These are phyloP conservation scores for Mythimna vitellina DNA, from an alignment of 2,888 invertebrate species.

Conservation along the genomic window DNA sequence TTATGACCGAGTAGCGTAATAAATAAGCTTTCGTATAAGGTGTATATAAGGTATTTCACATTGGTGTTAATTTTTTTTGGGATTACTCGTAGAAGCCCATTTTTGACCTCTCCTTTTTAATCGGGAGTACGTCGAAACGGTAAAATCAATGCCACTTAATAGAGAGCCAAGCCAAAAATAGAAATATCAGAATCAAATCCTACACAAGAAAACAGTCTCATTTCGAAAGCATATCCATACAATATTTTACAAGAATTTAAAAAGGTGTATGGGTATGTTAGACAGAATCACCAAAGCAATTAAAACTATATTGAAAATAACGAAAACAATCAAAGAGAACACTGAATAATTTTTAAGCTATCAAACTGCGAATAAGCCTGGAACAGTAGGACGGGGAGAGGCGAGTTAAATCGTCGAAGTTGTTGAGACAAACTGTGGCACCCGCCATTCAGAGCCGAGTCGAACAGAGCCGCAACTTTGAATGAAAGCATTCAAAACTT, in stretches of 20 bases:
- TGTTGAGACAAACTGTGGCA: constrained; percentile 78
- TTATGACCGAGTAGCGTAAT: too few relatives aligned
- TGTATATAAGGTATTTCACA: too few relatives aligned
- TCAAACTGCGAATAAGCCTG: constrained; percentile 65
- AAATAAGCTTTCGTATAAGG: too few relatives aligned
- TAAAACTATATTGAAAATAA: constrained; percentile 56
- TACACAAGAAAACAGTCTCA: neutral
- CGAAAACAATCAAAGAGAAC: constrained; percentile 47
- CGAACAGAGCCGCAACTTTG: constrained; percentile 78
- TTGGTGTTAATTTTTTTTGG: too few relatives aligned
- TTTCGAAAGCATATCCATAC: neutral
- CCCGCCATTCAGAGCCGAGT: constrained; percentile 78
- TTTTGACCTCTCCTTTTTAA: too few relatives aligned
- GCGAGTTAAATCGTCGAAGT: constrained; percentile 83
- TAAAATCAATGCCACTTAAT: too few relatives aligned
- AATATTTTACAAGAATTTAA: constrained; percentile 22
- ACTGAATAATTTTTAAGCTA: constrained; percentile 57
- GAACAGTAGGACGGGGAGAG: constrained; percentile 70
- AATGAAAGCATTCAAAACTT: constrained; percentile 85
- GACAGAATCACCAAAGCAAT: constrained; percentile 48
- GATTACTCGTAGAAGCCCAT: too few relatives aligned
- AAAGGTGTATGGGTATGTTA: too few relatives aligned
- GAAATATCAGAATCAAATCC: neutral
- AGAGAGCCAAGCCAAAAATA: neutral
- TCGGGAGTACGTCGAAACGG: too few relatives aligned